Conservation (phyloP, 1,140 invertebrate species). For the Phymastichus coffea region DNA sequence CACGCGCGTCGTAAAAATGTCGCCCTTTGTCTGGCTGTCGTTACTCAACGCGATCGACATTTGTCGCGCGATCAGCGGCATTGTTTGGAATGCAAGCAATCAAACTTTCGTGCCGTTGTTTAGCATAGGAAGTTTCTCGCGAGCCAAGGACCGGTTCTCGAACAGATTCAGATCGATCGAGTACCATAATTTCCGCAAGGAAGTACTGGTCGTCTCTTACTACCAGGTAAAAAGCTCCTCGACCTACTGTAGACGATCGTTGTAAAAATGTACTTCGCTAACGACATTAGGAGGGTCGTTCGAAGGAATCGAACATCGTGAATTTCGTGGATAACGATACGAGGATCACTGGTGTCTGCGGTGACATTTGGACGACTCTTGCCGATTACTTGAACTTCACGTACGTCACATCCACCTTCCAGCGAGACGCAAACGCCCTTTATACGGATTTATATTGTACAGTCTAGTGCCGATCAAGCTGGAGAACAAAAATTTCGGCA, state of each 20-base stretch:
- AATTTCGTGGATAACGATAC: conserved; percentile 30
- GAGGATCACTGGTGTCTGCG: conserved; percentile 27
- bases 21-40: not conserved
- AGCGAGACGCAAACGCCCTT: not conserved
- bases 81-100: conserved; percentile 19
- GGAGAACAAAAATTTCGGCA: conserved; percentile 11
- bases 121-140: not conserved
- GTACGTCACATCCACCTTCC: conserved; percentile 16
- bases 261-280: no score
- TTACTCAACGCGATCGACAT: not conserved
- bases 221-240: conserved; percentile 31
- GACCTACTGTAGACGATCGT: no score
- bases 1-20: no score
- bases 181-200: conserved; percentile 22
- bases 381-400: conserved; percentile 34
- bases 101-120: conserved; percentile 12
- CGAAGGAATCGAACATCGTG: conserved; percentile 29
- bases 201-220: conserved; percentile 21
- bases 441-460: not conserved
- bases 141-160: not conserved
- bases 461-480: conserved; percentile 30
- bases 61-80: not conserved
- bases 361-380: conserved; percentile 32
- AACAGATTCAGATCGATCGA: conserved; percentile 13
- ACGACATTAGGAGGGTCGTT: no score